Conservation (phyloP, 2,797 vertebrate species). For the Rhinogobio ventralis region DNA sequence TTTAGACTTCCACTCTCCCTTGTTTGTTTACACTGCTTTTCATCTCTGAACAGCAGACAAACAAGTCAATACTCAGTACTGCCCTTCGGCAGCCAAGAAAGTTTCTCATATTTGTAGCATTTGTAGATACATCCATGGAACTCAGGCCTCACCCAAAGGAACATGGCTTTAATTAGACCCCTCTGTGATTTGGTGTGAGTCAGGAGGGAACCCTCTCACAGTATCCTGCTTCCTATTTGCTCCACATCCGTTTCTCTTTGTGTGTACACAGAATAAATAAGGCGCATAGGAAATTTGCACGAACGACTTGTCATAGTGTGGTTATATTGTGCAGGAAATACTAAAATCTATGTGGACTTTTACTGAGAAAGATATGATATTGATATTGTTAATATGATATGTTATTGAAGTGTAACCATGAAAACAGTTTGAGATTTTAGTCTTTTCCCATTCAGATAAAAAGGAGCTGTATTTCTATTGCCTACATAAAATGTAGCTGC, state of each 20-base stretch:
- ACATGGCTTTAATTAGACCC: slow-evolving; percentile 74
- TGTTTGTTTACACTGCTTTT: slow-evolving; percentile 48
- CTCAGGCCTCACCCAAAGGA: slow-evolving; percentile 65
- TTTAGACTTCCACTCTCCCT: slow-evolving; percentile 40
- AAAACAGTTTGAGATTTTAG: neutral
- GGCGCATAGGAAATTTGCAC: slow-evolving; percentile 54
- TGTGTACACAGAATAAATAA: slow-evolving; percentile 62
- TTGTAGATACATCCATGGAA: slow-evolving; percentile 64
- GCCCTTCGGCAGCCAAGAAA: slow-evolving; percentile 47
- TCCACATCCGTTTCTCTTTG: slow-evolving; percentile 58
- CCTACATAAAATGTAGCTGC: neutral
- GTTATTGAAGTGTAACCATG: neutral
- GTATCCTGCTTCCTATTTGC: slow-evolving; percentile 60
- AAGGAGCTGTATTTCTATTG: neutral
- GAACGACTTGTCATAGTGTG: slow-evolving; percentile 58
- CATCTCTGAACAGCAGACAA: slow-evolving; percentile 43
- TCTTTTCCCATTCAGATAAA: neutral
- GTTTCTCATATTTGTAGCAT: slow-evolving; percentile 32
- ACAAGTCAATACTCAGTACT: slow-evolving; percentile 45
- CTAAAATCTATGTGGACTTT: slow-evolving; percentile 25
- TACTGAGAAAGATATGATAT: neutral
- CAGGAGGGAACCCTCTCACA: slow-evolving; percentile 57
- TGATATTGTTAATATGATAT: neutral
- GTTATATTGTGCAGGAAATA: slow-evolving; percentile 31
- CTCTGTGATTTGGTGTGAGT: slow-evolving; percentile 65